phyloP scores from a whole-genome alignment of 2,797 vertebrate species.

The Gymnocypris eckloni region DNA sequence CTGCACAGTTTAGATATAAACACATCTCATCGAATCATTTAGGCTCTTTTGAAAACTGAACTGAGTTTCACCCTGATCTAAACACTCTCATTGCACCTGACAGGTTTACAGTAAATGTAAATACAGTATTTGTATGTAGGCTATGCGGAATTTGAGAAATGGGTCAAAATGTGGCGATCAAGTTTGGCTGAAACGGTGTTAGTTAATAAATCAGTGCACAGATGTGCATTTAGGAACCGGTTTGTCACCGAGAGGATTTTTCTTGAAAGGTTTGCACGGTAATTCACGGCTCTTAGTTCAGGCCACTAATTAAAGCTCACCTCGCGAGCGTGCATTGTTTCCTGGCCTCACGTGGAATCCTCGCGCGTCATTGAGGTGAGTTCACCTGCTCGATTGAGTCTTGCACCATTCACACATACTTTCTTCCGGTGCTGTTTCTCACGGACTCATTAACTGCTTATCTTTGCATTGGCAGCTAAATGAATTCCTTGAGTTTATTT shows the following conservation, averaged over 20 bases:
- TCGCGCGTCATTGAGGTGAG: not conserved
- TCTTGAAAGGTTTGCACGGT: not conserved
- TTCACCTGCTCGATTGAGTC: not conserved
- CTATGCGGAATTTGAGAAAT: too few relatives aligned
- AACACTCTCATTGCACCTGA: not conserved
- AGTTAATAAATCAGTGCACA: not conserved
- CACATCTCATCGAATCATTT: too few relatives aligned
- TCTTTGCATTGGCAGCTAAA: slow-evolving; percentile 63
- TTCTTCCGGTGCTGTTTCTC: slow-evolving; percentile 62
- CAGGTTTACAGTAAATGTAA: not conserved
- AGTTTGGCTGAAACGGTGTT: not conserved
- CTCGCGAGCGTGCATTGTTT: not conserved
- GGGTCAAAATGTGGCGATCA: not conserved
- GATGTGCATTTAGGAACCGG: not conserved
- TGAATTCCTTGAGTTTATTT: slow-evolving; percentile 51
- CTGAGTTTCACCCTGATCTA: not conserved
- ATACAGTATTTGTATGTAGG: not conserved
- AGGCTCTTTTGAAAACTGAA: too few relatives aligned
- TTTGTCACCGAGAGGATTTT: not conserved
- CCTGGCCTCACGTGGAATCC: not conserved
- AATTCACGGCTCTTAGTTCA: slow-evolving; percentile 11
- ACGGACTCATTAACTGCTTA: slow-evolving; percentile 68
- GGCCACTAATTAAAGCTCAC: slow-evolving; percentile 25
- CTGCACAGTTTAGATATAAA: too few relatives aligned
- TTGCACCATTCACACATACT: slow-evolving; percentile 1